These are phyloP conservation scores for Conistra vaccinii DNA, from an alignment of 2,888 invertebrate species.

Conservation along the genomic window DNA sequence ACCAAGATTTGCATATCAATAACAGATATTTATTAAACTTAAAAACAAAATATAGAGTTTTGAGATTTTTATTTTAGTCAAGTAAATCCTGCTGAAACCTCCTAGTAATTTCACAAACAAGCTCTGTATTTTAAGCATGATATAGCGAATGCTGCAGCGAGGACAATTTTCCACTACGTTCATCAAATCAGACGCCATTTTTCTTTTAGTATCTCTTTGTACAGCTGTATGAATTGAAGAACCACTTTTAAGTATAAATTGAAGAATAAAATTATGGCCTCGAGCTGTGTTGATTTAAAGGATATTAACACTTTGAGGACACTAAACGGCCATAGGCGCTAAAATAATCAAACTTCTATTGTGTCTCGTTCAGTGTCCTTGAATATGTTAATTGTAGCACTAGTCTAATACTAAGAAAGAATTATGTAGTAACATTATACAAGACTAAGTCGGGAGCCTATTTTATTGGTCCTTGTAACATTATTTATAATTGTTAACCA, in stretches of 20 bases:
- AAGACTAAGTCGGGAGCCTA: neutral
- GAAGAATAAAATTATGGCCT: conserved; percentile 6
- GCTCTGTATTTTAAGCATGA: conserved; percentile 50
- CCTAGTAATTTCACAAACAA: conserved; percentile 42
- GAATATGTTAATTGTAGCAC: neutral
- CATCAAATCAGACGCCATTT: conserved; percentile 62
- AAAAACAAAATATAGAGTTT: too few species aligned
- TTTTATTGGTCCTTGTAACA: neutral
- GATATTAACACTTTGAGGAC: too few species aligned
- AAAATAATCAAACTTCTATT: too few species aligned
- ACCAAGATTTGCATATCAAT: neutral
- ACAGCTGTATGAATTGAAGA: conserved; percentile 42
- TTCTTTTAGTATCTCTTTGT: conserved; percentile 53
- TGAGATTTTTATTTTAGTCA: neutral
- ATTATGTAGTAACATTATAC: neutral
- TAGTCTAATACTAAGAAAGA: neutral
- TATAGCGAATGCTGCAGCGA: conserved; percentile 55
- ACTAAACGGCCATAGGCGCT: too few species aligned
- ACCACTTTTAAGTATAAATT: conserved; percentile 42
- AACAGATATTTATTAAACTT: neutral
- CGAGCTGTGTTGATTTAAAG: neutral
- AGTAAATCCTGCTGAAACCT: conserved; percentile 10
- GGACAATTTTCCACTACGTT: conserved; percentile 73
- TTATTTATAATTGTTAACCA: too few species aligned
- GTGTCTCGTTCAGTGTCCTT: too few species aligned